Conservation (phyloP, 1,140 invertebrate genomes). For the Aplysia californica region DNA sequence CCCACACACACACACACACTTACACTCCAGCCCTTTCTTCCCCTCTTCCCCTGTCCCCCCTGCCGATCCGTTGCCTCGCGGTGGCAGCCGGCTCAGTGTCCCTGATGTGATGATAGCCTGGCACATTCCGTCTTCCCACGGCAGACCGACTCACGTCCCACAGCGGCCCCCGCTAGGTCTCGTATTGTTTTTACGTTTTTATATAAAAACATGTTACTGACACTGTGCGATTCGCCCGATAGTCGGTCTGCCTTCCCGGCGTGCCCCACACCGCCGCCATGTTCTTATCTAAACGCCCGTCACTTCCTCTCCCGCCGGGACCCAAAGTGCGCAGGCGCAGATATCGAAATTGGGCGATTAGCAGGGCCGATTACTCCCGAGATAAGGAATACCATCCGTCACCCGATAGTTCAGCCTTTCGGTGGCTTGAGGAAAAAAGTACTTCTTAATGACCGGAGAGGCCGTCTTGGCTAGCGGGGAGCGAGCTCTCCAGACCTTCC, state of each 20-base stretch:
- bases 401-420: constrained; percentile 14
- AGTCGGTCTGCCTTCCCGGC: constrained; percentile 10
- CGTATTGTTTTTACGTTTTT: constrained; percentile 16
- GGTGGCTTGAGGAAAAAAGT: not conserved
- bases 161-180: not conserved
- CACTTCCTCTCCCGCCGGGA: constrained; percentile 22
- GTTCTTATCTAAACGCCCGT: constrained; percentile 20
- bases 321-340: constrained; percentile 1
- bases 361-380: constrained; percentile 22
- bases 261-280: constrained; percentile 17
- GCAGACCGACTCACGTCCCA: constrained; percentile 1
- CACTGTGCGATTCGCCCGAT: constrained; percentile 14
- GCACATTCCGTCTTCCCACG: not conserved
- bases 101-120: not conserved
- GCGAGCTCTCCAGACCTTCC: not conserved
- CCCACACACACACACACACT: too few relatives aligned
- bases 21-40: too few relatives aligned
- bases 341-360: constrained; percentile 28
- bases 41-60: too few relatives aligned
- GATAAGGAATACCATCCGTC: constrained; percentile 23
- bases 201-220: constrained; percentile 25
- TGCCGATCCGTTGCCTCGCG: not conserved
- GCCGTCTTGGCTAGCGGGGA: not conserved
- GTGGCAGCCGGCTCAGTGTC: not conserved
- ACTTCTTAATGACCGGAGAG: not conserved